Percentiles rank a stretch among this genome's conserved stretches.
Evolutionary conservation across 2,888 invertebrate species (phyloP).

Genomic region (Germaria angustata): DNA sequence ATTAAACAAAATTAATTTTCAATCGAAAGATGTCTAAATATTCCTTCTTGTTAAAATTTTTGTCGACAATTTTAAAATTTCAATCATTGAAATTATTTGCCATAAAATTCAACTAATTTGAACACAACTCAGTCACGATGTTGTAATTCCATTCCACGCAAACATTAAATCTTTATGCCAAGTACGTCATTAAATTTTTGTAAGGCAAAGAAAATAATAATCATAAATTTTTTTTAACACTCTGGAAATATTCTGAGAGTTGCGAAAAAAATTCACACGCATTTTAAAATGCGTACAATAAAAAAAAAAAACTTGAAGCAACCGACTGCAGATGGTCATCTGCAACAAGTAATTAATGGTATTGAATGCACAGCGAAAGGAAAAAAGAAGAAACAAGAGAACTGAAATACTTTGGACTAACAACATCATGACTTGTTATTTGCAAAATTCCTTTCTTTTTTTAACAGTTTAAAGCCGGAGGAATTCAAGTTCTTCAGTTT

Average conservation of each 20-base stretch:
- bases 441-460: conserved; percentile 32
- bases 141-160: conserved; percentile 26
- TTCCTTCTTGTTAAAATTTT: too few relatives aligned
- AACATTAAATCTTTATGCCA: conserved; percentile 43
- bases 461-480: conserved; percentile 22
- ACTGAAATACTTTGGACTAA: conserved; percentile 47
- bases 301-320: neutral
- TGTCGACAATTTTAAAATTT: neutral
- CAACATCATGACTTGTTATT: conserved; percentile 44
- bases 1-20: too few relatives aligned
- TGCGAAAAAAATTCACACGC: conserved; percentile 48
- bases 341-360: conserved; percentile 60
- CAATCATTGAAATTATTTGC: neutral
- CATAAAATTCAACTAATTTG: conserved; percentile 1
- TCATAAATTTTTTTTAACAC: conserved; percentile 22
- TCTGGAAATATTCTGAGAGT: conserved; percentile 7
- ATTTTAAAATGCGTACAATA: conserved; percentile 45
- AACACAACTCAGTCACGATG: neutral
- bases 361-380: conserved; percentile 10
- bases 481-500: conserved; percentile 52
- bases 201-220: neutral
- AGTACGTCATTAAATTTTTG: conserved; percentile 37
- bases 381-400: conserved; percentile 11
- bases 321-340: conserved; percentile 43
- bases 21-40: too few relatives aligned